A percentile compares a stretch with the other conserved stretches of the same genome.
These are phyloP conservation scores for Marisa cornuarietis DNA, from an alignment of 1,140 invertebrate species.

Conservation along the genomic window DNA sequence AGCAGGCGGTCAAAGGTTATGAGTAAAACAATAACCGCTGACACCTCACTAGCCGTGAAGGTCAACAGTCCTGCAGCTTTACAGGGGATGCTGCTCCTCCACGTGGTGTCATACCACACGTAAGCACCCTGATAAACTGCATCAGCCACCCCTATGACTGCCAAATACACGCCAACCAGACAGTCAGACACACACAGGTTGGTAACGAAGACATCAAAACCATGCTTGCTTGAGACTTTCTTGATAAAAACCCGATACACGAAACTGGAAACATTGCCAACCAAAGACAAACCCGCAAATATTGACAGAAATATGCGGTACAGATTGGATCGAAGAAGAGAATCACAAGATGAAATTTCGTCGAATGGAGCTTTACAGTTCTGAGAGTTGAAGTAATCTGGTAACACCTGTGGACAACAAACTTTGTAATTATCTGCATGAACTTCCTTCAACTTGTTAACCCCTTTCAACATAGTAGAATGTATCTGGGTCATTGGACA, in stretches of 20 bases:
- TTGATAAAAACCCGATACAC: slow-evolving; percentile 14
- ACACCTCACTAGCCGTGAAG: slow-evolving; percentile 47
- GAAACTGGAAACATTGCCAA: slow-evolving; percentile 42
- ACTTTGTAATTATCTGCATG: slow-evolving; percentile 37
- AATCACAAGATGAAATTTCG: slow-evolving; percentile 41
- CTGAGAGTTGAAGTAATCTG: background rate
- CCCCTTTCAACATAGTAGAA: slow-evolving; percentile 18
- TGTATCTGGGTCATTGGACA: slow-evolving; percentile 23
- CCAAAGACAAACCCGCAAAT: slow-evolving; percentile 31
- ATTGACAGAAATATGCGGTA: slow-evolving; percentile 38
- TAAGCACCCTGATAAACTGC: slow-evolving; percentile 42
- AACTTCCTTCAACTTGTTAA: slow-evolving; percentile 15
- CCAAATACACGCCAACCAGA: slow-evolving; percentile 55
- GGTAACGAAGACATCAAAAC: slow-evolving; percentile 39
- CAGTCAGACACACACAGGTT: slow-evolving; percentile 56
- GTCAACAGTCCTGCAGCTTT: slow-evolving; percentile 45
- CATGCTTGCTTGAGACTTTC: slow-evolving; percentile 5
- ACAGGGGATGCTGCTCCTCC: slow-evolving; percentile 43
- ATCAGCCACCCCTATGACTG: slow-evolving; percentile 48
- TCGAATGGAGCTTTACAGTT: slow-evolving; percentile 36
- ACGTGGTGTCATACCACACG: slow-evolving; percentile 35
- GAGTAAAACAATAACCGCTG: slow-evolving; percentile 44
- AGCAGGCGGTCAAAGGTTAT: slow-evolving; percentile 45
- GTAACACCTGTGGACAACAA: slow-evolving; percentile 38
- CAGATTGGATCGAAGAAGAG: slow-evolving; percentile 32